Evolutionary conservation across 1,140 invertebrate genomes (phyloP), one percentile per base, ranked within the genome.

Genomic region (Ceratitis capitata): DNA sequence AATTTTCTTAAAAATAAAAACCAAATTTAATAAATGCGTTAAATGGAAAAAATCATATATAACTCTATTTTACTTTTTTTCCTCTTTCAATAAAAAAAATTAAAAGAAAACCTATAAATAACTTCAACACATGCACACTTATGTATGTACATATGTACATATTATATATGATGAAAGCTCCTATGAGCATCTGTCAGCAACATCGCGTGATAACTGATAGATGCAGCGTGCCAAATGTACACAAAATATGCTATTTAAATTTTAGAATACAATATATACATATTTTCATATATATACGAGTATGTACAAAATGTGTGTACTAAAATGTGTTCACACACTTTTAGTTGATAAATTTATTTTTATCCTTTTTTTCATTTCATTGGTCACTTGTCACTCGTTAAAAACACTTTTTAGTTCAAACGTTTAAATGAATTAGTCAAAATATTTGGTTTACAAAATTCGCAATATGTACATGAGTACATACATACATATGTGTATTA

Each of bases 131-230:
- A 49, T 49, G 47, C 14, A n/a, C n/a, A n/a, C 14, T 7, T 49
- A 49, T 49, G 47, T 7, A 49, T 12, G 10, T 23, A 29, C 29
- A 14, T 7, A 23, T 5, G 29, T 74, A 23, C 26, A 3, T 29
- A 19, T 23, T 32, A 19, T 23, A n/a, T n/a, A 4, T 26, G 39
- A 32, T n/a, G 39, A 69, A 69, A 39, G 69, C 69, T 45, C n/a
- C 5, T 39, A 39, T 35, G 39, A 16, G 39, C 69, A 45, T 45
- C 39, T 45, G 69, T 78, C 39, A 78, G 45, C 69, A 78, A 78
- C 35, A 78, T 78, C 69, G 69, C 69, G 69, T 78, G 69, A 78
- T 45, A 78, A 45, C 35, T 78, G 69, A 78, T 78, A 78, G 69
- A 78, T 78, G 69, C 69, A 78, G 69, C 35, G n/a, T 45, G 39